A percentile compares a stretch with the other conserved stretches of the same genome.
phyloP scores from a whole-genome alignment of 2,113 vertebrate genomes.

The Melanocharis versteri region DNA sequence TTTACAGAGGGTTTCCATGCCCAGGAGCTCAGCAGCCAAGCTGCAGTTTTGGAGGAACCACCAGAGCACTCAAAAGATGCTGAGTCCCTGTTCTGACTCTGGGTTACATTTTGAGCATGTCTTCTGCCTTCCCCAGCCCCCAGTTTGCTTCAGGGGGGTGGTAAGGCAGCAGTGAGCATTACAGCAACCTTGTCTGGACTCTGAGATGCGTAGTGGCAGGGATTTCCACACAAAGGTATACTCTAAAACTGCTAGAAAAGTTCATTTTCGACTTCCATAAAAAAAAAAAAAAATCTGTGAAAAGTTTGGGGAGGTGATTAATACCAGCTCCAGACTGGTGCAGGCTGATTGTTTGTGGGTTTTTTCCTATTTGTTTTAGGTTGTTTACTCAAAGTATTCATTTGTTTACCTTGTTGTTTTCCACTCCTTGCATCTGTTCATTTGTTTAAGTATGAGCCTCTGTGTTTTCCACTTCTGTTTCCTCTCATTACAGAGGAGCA shows the following conservation, averaged over 20 bases:
- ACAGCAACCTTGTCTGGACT: background rate
- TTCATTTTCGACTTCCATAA: background rate
- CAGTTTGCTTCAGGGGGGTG: background rate
- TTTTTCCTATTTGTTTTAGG: background rate
- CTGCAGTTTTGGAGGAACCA: background rate
- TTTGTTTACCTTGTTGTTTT: conserved; percentile 70
- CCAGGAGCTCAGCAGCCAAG: background rate
- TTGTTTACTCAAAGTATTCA: conserved; percentile 54
- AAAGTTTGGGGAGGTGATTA: background rate
- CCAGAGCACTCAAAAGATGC: background rate
- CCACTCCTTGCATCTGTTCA: conserved; percentile 68
- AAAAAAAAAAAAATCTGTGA: background rate
- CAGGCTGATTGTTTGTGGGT: background rate
- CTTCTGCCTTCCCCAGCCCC: background rate
- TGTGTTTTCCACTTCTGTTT: conserved; percentile 58
- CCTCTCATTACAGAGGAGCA: conserved; percentile 62
- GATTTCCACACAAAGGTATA: background rate
- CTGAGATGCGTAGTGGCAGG: background rate
- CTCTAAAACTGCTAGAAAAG: background rate
- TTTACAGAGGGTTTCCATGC: background rate
- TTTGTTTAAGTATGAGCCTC: conserved; percentile 62
- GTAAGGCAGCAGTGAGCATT: background rate
- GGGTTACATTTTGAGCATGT: accelerated
- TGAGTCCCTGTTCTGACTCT: background rate
- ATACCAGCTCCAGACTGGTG: background rate